Percentiles rank a stretch among this genome's conserved stretches.
Conservation (phyloP, 2,113 vertebrate species). For the Penelope pileata region DNA sequence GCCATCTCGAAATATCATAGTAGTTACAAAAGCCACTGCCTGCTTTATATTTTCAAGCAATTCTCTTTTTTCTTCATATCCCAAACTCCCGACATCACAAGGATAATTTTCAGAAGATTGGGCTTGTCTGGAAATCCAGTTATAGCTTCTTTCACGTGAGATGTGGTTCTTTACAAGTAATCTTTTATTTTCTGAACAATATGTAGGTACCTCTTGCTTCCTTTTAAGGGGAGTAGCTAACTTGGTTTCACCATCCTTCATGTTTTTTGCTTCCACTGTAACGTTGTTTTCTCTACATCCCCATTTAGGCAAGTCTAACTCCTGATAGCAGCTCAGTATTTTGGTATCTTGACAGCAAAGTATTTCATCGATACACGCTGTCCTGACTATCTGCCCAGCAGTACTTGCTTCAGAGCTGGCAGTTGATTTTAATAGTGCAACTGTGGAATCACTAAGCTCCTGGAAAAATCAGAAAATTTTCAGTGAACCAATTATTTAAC, state of each 20-base stretch:
- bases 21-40: conserved; percentile 78
- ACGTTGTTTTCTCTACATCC: neutral
- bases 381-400: neutral
- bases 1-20: conserved; percentile 86
- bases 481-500: neutral
- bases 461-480: conserved; percentile 21
- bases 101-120: conserved; percentile 35
- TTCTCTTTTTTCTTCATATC: conserved; percentile 68
- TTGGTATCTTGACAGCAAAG: neutral
- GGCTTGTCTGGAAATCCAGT: conserved; percentile 11
- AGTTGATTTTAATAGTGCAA: neutral
- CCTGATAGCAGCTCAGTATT: neutral
- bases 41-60: conserved; percentile 66
- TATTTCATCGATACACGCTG: neutral
- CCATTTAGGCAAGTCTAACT: neutral
- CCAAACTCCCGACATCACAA: conserved; percentile 75
- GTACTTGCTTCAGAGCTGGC: neutral
- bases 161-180: neutral
- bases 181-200: conserved; percentile 14
- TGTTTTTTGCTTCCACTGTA: neutral
- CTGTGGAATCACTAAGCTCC: neutral
- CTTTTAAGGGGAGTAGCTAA: conserved; percentile 42
- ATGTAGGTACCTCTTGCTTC: neutral
- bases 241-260: neutral
- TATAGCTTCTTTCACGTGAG: neutral